Evolutionary conservation across 2,113 vertebrate species (phyloP).

Genomic region (Phasianus colchicus): DNA sequence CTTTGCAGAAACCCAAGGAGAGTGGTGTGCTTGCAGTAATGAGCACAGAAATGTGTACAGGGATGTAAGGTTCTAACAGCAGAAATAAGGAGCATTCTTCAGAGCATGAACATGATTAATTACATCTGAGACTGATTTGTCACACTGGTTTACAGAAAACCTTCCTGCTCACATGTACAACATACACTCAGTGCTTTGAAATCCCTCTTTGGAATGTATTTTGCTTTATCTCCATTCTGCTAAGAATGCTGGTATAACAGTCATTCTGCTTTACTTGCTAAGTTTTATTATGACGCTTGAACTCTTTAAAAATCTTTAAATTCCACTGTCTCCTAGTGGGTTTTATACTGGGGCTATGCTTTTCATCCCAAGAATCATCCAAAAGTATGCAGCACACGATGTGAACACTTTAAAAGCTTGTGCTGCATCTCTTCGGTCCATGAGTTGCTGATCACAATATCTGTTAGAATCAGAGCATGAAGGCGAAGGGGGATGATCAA

Average conservation of each 20-base stretch:
- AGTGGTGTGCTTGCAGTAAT: not conserved
- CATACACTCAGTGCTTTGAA: not conserved
- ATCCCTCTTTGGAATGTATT: not conserved
- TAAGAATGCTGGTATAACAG: not conserved
- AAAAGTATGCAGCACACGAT: fast-evolving
- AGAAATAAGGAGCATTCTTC: not conserved
- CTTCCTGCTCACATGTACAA: not conserved
- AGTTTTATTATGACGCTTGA: not conserved
- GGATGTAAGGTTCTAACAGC: not conserved
- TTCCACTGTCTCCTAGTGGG: not conserved
- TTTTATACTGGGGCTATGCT: not conserved
- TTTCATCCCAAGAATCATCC: not conserved
- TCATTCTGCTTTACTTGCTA: not conserved
- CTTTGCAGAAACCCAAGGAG: not conserved
- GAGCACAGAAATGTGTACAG: fast-evolving
- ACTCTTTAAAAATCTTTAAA: not conserved
- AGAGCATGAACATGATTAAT: not conserved
- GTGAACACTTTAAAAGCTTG: not conserved
- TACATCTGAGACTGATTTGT: not conserved
- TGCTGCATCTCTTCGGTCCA: not conserved
- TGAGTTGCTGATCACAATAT: not conserved
- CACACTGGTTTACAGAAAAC: not conserved
- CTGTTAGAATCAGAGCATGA: not conserved
- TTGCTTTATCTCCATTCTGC: not conserved
- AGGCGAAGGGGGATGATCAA: not conserved